These are phyloP conservation scores for Paraplagusia blochii DNA, from an alignment of 2,113 vertebrate genomes.

Conservation along the genomic window DNA sequence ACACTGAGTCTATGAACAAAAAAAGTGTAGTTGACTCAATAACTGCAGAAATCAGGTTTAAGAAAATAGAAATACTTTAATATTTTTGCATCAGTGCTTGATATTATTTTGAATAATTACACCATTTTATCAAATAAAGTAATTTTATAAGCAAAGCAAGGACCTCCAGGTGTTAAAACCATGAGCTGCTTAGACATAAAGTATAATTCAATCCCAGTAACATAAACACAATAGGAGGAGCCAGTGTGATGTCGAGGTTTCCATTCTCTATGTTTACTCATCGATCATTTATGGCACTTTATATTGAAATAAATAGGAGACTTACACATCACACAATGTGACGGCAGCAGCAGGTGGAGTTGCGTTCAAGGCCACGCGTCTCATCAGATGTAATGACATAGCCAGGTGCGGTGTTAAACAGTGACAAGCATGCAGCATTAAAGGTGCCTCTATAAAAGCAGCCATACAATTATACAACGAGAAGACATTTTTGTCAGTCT, in stretches of 20 bases:
- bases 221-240: constrained; percentile 6
- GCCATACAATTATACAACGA: too few species aligned
- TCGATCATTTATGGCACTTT: constrained; percentile 49
- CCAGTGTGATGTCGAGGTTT: too few species aligned
- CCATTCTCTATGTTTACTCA: not conserved
- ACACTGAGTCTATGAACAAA: constrained; percentile 35
- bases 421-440: not conserved
- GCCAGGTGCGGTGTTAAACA: constrained; percentile 26
- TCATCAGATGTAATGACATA: constrained; percentile 48
- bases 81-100: too few species aligned
- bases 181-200: too few species aligned
- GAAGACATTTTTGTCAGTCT: too few species aligned
- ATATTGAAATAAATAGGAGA: constrained; percentile 46
- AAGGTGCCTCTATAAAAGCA: too few species aligned
- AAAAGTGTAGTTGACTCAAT: constrained; percentile 37
- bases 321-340: constrained; percentile 49
- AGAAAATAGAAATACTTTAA: too few species aligned
- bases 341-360: constrained; percentile 41
- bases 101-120: too few species aligned
- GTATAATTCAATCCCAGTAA: constrained; percentile 40
- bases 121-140: too few species aligned
- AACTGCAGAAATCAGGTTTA: constrained; percentile 18
- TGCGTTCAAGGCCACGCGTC: constrained; percentile 28
- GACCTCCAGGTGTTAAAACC: too few species aligned
- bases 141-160: too few species aligned